phyloP scores from a whole-genome alignment of 2,113 vertebrate species.

The Planiliza haematocheilus region DNA sequence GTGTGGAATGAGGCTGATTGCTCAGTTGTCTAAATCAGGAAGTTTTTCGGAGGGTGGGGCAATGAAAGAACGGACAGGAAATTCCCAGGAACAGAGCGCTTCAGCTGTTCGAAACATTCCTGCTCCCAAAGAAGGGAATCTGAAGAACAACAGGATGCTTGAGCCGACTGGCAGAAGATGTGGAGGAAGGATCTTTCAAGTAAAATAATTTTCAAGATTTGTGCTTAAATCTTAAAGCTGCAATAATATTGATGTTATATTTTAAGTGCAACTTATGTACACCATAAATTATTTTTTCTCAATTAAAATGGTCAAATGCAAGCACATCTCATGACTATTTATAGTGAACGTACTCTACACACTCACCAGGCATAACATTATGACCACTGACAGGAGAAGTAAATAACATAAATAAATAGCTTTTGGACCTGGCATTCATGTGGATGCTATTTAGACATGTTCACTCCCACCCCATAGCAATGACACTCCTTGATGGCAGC shows the following conservation, averaged over 20 bases:
- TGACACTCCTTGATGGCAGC: no score
- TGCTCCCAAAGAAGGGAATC: conserved; percentile 49
- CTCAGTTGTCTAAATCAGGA: conserved; percentile 54
- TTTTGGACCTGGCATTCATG: no score
- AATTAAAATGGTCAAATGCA: no score
- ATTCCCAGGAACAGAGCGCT: conserved; percentile 71
- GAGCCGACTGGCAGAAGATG: background rate
- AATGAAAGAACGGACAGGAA: conserved; percentile 62
- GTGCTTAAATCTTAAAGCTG: background rate
- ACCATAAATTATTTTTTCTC: no score
- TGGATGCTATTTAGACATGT: no score
- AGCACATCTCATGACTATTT: no score
- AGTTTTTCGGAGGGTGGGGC: conserved; percentile 53
- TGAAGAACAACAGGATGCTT: conserved; percentile 47
- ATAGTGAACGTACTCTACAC: no score
- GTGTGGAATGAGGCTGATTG: conserved; percentile 3
- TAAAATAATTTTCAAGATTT: conserved; percentile 10
- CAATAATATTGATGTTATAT: no score
- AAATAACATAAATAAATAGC: no score
- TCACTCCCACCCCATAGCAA: no score
- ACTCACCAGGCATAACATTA: no score
- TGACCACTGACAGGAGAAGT: no score
- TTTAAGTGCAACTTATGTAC: background rate
- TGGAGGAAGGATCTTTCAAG: conserved; percentile 22
- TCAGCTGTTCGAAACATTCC: conserved; percentile 62